Evolutionary conservation across 2,888 invertebrate species (phyloP).

Genomic region (Chironomus riparius): DNA sequence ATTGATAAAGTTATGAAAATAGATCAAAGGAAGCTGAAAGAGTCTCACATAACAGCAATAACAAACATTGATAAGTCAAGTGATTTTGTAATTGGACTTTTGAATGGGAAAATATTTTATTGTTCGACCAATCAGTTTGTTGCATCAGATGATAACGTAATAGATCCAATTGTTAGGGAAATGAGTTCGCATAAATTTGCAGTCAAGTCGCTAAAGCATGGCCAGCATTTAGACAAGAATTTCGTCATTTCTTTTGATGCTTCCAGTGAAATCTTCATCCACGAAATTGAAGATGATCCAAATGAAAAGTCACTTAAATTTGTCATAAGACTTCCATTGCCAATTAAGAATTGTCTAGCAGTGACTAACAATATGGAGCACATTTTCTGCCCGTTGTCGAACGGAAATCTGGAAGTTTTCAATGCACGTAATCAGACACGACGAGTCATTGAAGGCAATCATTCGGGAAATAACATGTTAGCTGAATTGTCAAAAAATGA

Average conservation of each 20-base stretch:
- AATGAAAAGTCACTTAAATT: slow-evolving; percentile 31
- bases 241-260: slow-evolving; percentile 39
- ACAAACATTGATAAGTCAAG: slow-evolving; percentile 32
- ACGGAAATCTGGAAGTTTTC: slow-evolving; percentile 38
- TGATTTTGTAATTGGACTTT: slow-evolving; percentile 37
- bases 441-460: slow-evolving; percentile 34
- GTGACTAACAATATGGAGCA: slow-evolving; percentile 32
- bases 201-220: slow-evolving; percentile 34
- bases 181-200: slow-evolving; percentile 38
- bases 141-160: slow-evolving; percentile 30
- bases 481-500: slow-evolving; percentile 40
- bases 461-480: slow-evolving; percentile 37
- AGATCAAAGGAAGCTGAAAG: background rate
- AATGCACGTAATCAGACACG: slow-evolving; percentile 28
- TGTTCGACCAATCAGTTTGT: slow-evolving; percentile 32
- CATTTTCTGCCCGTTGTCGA: slow-evolving; percentile 37
- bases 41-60: slow-evolving; percentile 34
- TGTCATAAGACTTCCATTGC: slow-evolving; percentile 38
- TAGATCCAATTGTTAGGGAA: slow-evolving; percentile 30
- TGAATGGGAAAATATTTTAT: slow-evolving; percentile 37
- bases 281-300: slow-evolving; percentile 35
- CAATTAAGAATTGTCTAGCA: slow-evolving; percentile 32
- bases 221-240: slow-evolving; percentile 32
- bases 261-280: slow-evolving; percentile 39
- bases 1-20: slow-evolving; percentile 33